These are phyloP conservation scores for Neodiprion virginianus DNA, from an alignment of 1,140 invertebrate genomes.

Conservation along the genomic window DNA sequence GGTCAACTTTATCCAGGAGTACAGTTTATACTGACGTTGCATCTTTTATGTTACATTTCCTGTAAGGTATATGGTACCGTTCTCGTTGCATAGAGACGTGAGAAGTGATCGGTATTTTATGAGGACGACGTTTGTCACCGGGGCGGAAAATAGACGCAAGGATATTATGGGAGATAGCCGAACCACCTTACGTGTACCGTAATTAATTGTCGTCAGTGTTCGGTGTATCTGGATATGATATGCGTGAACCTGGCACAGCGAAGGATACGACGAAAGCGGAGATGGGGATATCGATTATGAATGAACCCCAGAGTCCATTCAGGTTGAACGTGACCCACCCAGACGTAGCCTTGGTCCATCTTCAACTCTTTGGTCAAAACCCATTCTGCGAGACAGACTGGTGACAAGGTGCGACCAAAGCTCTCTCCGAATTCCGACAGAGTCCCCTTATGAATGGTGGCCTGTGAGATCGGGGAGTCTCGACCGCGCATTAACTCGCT, in stretches of 20 bases:
- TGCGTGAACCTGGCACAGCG: slow-evolving; percentile 26
- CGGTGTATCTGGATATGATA: too few species aligned
- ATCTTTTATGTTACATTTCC: too few species aligned
- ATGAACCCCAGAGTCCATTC: slow-evolving; percentile 49
- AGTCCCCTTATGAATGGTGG: neutral
- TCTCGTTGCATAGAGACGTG: neutral
- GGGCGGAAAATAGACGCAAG: neutral
- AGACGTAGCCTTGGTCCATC: slow-evolving; percentile 39
- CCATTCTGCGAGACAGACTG: slow-evolving; percentile 36
- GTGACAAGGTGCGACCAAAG: neutral
- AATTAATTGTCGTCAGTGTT: too few species aligned
- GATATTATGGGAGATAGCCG: neutral
- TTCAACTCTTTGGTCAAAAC: slow-evolving; percentile 39
- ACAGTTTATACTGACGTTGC: too few species aligned
- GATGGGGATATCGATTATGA: slow-evolving; percentile 47
- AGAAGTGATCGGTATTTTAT: neutral
- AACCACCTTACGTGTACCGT: too few species aligned
- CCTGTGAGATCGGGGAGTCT: slow-evolving; percentile 14
- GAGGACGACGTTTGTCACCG: neutral
- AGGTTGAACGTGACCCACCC: slow-evolving; percentile 48
- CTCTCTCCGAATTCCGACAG: neutral
- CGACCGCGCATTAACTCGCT: slow-evolving; percentile 30
- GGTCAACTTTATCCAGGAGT: too few species aligned
- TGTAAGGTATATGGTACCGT: too few species aligned
- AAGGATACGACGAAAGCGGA: slow-evolving; percentile 11